Conservation (phyloP, 1,140 invertebrate species). For the Apis dorsata region DNA sequence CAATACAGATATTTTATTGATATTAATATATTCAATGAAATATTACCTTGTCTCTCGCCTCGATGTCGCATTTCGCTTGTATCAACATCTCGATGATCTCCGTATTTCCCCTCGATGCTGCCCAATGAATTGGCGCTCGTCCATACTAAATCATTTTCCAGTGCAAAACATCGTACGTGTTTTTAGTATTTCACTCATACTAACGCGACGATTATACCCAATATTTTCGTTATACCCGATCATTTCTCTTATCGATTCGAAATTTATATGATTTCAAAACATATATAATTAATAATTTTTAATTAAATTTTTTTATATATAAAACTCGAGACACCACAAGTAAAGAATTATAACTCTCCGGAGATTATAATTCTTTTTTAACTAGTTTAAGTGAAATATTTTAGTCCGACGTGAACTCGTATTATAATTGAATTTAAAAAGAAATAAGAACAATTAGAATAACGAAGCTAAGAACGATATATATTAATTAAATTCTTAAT, state of each 20-base stretch:
- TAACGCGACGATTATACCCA: neutral
- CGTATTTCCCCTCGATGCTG: slow-evolving; percentile 86
- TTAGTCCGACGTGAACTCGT: neutral
- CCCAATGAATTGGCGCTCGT: slow-evolving; percentile 88
- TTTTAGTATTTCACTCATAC: neutral
- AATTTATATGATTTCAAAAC: too few relatives aligned
- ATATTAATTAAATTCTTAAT: neutral
- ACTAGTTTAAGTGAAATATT: neutral
- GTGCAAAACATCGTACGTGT: neutral
- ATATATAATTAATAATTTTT: neutral
- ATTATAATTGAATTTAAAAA: neutral
- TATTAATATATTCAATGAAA: neutral
- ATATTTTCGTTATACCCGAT: too few relatives aligned
- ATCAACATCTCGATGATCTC: slow-evolving; percentile 88
- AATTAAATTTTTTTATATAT: too few relatives aligned
- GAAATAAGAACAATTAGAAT: neutral
- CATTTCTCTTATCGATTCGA: too few relatives aligned
- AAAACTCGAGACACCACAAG: too few relatives aligned
- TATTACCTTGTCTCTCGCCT: slow-evolving; percentile 88
- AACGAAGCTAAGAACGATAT: neutral
- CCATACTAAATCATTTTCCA: slow-evolving; percentile 82
- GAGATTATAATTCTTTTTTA: too few relatives aligned
- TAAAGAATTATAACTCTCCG: too few relatives aligned
- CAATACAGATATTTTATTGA: neutral
- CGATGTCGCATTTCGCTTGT: slow-evolving; percentile 87